Base-by-base conservation (phyloP, 2,888 invertebrate species). In the Glaucopsyche alexis region DNA sequence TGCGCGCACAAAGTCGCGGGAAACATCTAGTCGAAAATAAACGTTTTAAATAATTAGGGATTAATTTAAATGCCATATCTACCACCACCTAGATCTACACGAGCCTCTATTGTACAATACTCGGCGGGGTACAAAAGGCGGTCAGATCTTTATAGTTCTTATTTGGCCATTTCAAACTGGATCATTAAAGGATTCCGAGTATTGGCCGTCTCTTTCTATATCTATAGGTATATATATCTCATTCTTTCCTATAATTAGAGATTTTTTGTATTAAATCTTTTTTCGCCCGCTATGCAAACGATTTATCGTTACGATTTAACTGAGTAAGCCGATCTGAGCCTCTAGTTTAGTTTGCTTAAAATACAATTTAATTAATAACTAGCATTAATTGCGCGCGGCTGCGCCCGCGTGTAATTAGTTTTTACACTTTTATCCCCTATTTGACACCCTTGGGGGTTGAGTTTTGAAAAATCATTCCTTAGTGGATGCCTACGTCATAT, bases 181-280 rank as follows among this genome's bases (percentile, higher is more conserved):
- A 60, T 60, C 60, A 60, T 60, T 38, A 60, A 38, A 60, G 29
- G 29, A 38, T 60, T 60, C 60, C 60, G 7, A 60, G 60, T 60
- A 60, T 60, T 38, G 0, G 29, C 60, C 19, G 9, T 52, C 52
- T 9, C n/a, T 52, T 19, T 60, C 29, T 29, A 60, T 29, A 11
- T 4, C 29, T 60, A 60, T n/a, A n/a, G n/a, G n/a, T n/a, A n/a
- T n/a, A n/a, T 29, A 29, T 29, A 11, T 29, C 60, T 60, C 29
- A 14, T 60, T 60, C 29, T 5, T 19, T 6, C 6, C 3, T 11
- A 19, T 19, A 55, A 55, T 55, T 55, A 0, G 5, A 29, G 29
- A 4, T 29, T 29, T 60, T 60, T 60, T 29, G 6, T n/a, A n/a
- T n/a, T n/a, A n/a, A n/a, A 0, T 1, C 29, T 29, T 29, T 29